phyloP scores from a whole-genome alignment of 1,140 invertebrate genomes.

The Hestina assimilis region DNA sequence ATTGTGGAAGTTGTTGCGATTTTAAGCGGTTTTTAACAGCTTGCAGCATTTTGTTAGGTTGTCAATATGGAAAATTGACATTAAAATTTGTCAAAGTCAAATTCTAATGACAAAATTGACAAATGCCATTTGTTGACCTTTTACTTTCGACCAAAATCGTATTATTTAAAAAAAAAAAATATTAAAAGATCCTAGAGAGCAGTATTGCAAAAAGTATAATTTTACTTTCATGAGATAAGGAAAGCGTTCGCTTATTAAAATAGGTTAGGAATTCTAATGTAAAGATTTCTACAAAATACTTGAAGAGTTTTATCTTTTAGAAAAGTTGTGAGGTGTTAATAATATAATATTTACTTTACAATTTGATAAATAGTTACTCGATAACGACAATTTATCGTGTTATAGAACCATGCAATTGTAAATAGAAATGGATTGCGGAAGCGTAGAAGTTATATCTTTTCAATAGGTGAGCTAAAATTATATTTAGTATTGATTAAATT shows the following conservation, averaged over 20 bases:
- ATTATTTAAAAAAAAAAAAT: too few species aligned
- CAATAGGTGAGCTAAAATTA: conserved; percentile 4
- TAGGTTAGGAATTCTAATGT: background rate
- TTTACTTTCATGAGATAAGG: too few species aligned
- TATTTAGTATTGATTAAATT: background rate
- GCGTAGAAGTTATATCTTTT: conserved; percentile 8
- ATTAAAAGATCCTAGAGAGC: too few species aligned
- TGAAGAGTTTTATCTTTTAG: background rate
- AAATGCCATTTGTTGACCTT: background rate
- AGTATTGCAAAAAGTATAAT: too few species aligned
- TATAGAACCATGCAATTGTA: conserved; percentile 14
- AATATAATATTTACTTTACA: conserved; percentile 25
- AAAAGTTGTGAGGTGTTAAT: background rate
- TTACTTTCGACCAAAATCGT: too few species aligned
- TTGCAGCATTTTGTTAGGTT: too few species aligned
- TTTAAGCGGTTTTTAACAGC: too few species aligned
- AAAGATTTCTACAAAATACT: background rate
- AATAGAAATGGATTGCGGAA: conserved; percentile 20
- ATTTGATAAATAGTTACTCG: conserved; percentile 21
- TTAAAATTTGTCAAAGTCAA: background rate
- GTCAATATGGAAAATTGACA: background rate
- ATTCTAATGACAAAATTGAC: too few species aligned
- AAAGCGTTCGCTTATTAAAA: background rate
- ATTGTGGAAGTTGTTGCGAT: too few species aligned
- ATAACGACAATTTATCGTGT: conserved; percentile 21